phyloP scores from a whole-genome alignment of 2,888 invertebrate species.

The Drosophila macrospina region DNA sequence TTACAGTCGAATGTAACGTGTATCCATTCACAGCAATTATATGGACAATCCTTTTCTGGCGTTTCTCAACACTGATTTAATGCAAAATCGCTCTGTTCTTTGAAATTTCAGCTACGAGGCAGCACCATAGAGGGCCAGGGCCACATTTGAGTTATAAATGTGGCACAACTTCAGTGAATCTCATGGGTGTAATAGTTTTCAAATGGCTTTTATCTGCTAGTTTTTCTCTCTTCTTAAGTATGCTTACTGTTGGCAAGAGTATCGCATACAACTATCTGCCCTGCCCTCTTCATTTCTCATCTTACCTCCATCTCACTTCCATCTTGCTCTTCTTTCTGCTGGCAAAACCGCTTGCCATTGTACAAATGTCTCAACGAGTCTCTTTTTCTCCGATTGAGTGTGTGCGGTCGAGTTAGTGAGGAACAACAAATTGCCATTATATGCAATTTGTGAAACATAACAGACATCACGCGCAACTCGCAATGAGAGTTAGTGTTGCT shows the following conservation, averaged over 20 bases:
- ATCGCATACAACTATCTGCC: slow-evolving; percentile 49
- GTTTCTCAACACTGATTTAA: slow-evolving; percentile 48
- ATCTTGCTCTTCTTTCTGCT: neutral
- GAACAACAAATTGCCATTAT: slow-evolving; percentile 65
- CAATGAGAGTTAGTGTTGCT: slow-evolving; percentile 32
- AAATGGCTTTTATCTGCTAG: slow-evolving; percentile 71
- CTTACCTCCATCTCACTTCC: too few relatives aligned
- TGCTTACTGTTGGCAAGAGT: slow-evolving; percentile 31
- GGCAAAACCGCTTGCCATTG: slow-evolving; percentile 43
- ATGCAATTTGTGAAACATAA: slow-evolving; percentile 60
- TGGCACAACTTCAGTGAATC: slow-evolving; percentile 79
- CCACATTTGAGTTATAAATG: slow-evolving; percentile 78
- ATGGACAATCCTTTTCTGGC: slow-evolving; percentile 3
- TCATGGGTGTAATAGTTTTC: slow-evolving; percentile 81
- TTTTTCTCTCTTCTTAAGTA: slow-evolving; percentile 25
- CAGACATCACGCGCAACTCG: slow-evolving; percentile 44
- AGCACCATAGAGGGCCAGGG: neutral
- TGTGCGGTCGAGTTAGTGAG: slow-evolving; percentile 5
- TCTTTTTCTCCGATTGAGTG: slow-evolving; percentile 5
- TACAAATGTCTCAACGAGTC: slow-evolving; percentile 43
- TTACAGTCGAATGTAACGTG: slow-evolving; percentile 13
- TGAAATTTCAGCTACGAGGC: slow-evolving; percentile 23
- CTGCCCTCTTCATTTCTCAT: neutral
- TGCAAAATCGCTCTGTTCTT: slow-evolving; percentile 30
- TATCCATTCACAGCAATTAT: neutral